These are phyloP conservation scores for Notoglanidium macrostoma DNA, from an alignment of 2,797 vertebrate species.

Conservation along the genomic window DNA sequence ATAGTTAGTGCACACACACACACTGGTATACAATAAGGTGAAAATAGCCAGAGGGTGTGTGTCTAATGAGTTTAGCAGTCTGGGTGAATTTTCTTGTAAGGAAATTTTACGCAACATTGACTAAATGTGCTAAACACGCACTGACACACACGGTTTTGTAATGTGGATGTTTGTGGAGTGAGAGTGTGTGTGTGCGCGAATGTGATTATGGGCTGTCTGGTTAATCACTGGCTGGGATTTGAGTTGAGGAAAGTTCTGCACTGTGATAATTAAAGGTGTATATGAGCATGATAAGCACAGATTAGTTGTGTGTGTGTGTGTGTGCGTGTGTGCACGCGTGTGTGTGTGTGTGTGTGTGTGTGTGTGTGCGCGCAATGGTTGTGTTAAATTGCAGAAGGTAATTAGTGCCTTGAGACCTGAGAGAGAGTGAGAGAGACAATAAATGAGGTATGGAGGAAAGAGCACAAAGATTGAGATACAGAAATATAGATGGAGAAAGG, in stretches of 20 bases:
- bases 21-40: neutral
- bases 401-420: slow-evolving; percentile 12
- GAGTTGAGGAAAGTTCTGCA: slow-evolving; percentile 2
- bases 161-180: neutral
- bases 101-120: neutral
- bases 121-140: neutral
- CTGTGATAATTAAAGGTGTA: slow-evolving; percentile 21
- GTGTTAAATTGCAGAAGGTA: slow-evolving; percentile 4
- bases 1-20: neutral
- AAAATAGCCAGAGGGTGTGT: neutral
- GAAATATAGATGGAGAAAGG: neutral
- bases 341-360: neutral
- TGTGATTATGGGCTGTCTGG: neutral
- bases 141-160: neutral
- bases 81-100: neutral
- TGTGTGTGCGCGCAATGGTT: neutral
- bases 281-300: neutral
- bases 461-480: neutral
- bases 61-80: neutral
- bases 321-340: neutral
- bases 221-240: slow-evolving; percentile 4
- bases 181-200: neutral
- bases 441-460: neutral
- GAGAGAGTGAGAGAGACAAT: neutral
- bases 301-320: neutral